phyloP scores from a whole-genome alignment of 2,888 invertebrate genomes.

The Proisotoma minuta region DNA sequence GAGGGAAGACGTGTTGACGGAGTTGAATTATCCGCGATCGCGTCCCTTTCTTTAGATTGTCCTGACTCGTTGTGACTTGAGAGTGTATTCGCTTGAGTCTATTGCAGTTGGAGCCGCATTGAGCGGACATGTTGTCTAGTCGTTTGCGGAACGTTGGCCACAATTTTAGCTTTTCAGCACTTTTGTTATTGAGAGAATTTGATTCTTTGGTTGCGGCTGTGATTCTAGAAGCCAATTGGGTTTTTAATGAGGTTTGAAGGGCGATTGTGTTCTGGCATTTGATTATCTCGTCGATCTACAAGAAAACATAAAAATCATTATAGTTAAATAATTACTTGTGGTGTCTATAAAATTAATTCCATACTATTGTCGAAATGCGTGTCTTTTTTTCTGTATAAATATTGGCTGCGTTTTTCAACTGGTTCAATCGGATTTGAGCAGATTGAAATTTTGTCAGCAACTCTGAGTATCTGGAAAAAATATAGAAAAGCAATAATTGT shows the following conservation, averaged over 20 bases:
- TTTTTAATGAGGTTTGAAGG: constrained; percentile 34
- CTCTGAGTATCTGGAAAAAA: constrained; percentile 36
- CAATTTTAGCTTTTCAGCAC: constrained; percentile 51
- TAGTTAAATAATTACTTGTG: constrained; percentile 1
- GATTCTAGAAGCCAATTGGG: constrained; percentile 24
- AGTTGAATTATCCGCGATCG: constrained; percentile 60
- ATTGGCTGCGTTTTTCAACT: constrained; percentile 28
- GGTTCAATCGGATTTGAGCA: constrained; percentile 22
- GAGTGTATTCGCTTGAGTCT: constrained; percentile 56
- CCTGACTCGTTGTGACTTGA: constrained; percentile 55
- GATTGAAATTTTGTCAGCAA: constrained; percentile 26
- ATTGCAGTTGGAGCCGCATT: constrained; percentile 55
- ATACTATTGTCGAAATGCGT: constrained; percentile 24
- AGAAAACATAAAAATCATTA: constrained; percentile 2
- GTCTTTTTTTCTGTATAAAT: constrained; percentile 32
- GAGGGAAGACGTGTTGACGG: constrained; percentile 66
- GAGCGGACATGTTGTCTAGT: constrained; percentile 60
- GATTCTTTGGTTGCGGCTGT: no score
- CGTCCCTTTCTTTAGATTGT: constrained; percentile 59
- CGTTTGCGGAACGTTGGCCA: constrained; percentile 61
- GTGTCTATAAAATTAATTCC: background rate
- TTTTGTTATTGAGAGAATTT: constrained; percentile 53
- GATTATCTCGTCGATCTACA: constrained; percentile 41
- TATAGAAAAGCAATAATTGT: no score
- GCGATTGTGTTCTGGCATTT: constrained; percentile 29